phyloP scores from a whole-genome alignment of 2,113 vertebrate species.

The Peromyscus leucopus region DNA sequence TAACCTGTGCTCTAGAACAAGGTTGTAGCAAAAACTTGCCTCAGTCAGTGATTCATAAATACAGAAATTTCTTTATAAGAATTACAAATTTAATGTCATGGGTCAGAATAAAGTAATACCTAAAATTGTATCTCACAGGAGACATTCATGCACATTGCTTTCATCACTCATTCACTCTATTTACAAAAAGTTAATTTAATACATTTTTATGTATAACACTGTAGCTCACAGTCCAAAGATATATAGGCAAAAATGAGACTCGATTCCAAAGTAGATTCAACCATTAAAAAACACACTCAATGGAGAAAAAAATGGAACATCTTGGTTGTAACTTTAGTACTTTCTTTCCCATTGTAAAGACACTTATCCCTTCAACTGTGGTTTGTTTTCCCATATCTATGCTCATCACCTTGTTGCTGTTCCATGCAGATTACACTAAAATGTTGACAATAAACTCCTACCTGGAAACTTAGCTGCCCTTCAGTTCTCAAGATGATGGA shows the following conservation, averaged over 20 bases:
- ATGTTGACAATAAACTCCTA: neutral
- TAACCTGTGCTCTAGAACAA: neutral
- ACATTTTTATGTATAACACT: conserved; percentile 32
- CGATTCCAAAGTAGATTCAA: conserved; percentile 28
- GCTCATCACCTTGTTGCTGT: neutral
- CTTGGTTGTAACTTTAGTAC: neutral
- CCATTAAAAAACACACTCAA: conserved; percentile 8
- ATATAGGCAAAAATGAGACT: neutral
- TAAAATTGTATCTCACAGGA: conserved; percentile 47
- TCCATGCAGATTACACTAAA: neutral
- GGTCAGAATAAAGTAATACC: neutral
- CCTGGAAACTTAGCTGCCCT: neutral
- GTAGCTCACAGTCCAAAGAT: conserved; percentile 14
- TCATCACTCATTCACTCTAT: conserved; percentile 57
- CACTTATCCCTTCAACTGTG: neutral
- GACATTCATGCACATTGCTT: conserved; percentile 24
- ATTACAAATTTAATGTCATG: conserved; percentile 14
- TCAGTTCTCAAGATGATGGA: neutral
- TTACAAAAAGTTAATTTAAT: neutral
- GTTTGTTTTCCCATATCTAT: neutral
- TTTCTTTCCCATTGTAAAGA: neutral
- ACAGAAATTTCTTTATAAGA: conserved; percentile 37
- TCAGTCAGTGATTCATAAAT: conserved; percentile 31
- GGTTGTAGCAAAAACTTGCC: neutral
- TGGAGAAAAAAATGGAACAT: neutral